These are phyloP conservation scores for Aphelenchoides fujianensis DNA, from an alignment of 1,140 invertebrate species.

Conservation along the genomic window DNA sequence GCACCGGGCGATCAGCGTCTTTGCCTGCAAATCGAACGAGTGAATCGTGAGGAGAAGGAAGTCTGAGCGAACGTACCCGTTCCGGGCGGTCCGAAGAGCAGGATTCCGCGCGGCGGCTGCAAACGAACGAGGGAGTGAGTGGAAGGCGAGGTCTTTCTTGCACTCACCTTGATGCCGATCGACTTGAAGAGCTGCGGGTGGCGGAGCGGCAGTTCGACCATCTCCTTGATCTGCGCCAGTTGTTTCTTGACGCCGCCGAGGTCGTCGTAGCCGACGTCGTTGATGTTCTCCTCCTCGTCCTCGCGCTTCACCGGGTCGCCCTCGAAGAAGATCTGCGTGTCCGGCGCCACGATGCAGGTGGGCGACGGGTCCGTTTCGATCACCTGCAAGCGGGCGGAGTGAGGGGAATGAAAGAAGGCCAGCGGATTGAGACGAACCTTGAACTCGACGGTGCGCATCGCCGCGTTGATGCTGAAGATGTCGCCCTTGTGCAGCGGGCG, in stretches of 20 bases:
- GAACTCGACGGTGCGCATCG: constrained; percentile 97
- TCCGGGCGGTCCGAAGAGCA: constrained; percentile 93
- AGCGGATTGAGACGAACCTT: constrained; percentile 79
- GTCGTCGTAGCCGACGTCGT: constrained; percentile 98
- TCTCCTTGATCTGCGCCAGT: constrained; percentile 98
- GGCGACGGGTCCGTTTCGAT: constrained; percentile 95
- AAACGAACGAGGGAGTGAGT: not conserved
- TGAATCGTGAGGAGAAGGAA: no score
- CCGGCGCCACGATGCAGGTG: constrained; percentile 96
- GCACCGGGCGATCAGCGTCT: constrained; percentile 96
- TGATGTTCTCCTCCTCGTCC: constrained; percentile 95
- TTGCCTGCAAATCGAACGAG: constrained; percentile 66
- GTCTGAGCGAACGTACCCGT: no score
- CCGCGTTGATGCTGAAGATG: constrained; percentile 92
- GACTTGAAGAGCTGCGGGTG: constrained; percentile 96
- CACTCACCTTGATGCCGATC: constrained; percentile 68
- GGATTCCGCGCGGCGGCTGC: constrained; percentile 86
- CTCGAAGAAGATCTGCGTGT: constrained; percentile 98
- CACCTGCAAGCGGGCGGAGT: constrained; percentile 65
- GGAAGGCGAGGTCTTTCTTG: no score
- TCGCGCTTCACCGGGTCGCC: constrained; percentile 97
- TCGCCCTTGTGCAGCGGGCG: constrained; percentile 98
- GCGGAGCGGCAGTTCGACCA: constrained; percentile 95
- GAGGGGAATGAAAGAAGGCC: not conserved
- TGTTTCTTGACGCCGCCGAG: constrained; percentile 98